Base-by-base conservation (phyloP, 1,140 invertebrate species). In the Idris sp. region DNA sequence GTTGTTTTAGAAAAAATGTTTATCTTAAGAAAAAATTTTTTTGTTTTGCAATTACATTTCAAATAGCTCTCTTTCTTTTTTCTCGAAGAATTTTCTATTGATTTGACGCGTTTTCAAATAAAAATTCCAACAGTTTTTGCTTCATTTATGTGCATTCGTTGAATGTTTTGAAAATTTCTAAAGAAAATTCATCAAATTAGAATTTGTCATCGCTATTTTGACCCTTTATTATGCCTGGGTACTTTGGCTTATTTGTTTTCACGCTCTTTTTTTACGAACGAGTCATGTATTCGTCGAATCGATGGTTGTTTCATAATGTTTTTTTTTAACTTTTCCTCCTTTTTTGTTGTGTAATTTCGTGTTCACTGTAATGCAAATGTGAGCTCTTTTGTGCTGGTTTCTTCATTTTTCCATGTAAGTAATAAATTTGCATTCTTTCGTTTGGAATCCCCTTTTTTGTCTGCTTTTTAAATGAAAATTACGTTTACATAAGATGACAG, bases 251-350 rank as follows among this genome's bases (percentile, higher is more conserved):
- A 31, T 31, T 46, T 31, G 11, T 16, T 51, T 51, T 36, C 31
- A 51, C 19, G 46, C 31, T 11, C 41, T 54, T 54, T 40, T 15
- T 14, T 10, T 9, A 0, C n/a, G n/a, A n/a, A n/a, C 8, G 4
- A 31, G 41, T 56, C 51, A 43, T 6, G 35, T 11, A n/a, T 56
- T 43, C 51, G 51, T 5, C 26, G 51, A 56, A 54, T 6, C 18
- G 10, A 2, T 8, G 19, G 2, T 15, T 26, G 25, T 31, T 43
- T 56, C 38, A 10, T 56, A 41, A 14, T 43, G 41, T 56, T 33
- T 19, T 7, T 54, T 30, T 30, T n/a, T n/a, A n/a, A n/a, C n/a
- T 30, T 30, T 30, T 9, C 8, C 2, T 30, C 28, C 6, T 9
- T 30, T 9, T 43, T 31, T 56, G 33, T n/a, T n/a, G 1, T 13